Base-by-base conservation (phyloP, 2,113 vertebrate species). In the Ovis aries region DNA sequence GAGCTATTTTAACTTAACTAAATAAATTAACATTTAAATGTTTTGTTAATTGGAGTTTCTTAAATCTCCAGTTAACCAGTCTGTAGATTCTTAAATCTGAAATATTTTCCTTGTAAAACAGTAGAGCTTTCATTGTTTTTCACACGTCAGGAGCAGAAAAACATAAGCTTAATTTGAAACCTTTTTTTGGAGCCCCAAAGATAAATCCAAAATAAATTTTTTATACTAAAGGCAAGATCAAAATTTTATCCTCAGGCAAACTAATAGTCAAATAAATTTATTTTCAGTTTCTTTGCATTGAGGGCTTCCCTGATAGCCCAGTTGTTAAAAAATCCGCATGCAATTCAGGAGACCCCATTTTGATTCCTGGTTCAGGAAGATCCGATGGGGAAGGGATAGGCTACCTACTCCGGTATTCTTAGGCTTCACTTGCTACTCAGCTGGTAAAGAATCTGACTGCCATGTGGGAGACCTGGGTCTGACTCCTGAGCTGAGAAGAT, bases 241-340 rank as follows among this genome's bases (percentile, higher is more conserved):
- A 97, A 40, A 94, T 74, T 91, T 83, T 97, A 59, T 88, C 96
- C 91, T 98, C 89, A 74, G 40, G 86, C 67, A 97, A 95, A 64
- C 83, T 91, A 97, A 90, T 93, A 96, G 86, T 25, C 13, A 96
- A 77, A 88, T 71, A 94, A 60, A 55, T 84, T 94, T 85, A 60
- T 57, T 88, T 94, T 90, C 2, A 78, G 7, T 91, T 90, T 95
- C 43, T 78, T 89, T 1, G 43, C 25, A 50, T 48, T 31, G 60
- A 93, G 19, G n/a, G 2, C 64, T 36, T 71, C 64, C n/a, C 19
- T 3, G 2, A 71, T 6, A 71, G n/a, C 64, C 17, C 19, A 6
- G n/a, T 23, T 71, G n/a, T 5, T 71, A 71, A 71, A 36, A 17
- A 36, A 71, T 71, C 17, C 0, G 1, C n/a, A 10, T 71, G n/a